Evolutionary conservation across 2,888 invertebrate species (phyloP), one percentile per base, ranked within the genome.

Genomic region (Rhagonycha fulva): DNA sequence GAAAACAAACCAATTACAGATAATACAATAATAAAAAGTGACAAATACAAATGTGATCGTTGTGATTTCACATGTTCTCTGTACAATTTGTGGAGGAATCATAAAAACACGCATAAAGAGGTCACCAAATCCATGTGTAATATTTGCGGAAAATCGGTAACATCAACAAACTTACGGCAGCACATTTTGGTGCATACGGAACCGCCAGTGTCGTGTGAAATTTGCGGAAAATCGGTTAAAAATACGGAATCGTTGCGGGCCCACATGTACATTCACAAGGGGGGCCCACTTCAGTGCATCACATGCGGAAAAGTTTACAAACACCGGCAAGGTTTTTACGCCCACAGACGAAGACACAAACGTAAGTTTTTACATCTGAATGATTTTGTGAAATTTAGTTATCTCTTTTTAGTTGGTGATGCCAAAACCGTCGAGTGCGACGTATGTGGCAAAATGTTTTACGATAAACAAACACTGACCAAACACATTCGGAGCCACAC

Each of bases 401-500:
- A 7, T 7, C 2, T n/a, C n/a, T 47, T 47, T 47, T 7, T 47
- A 47, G 47, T 47, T 9, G 47, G 47, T 0, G 47, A 47, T 9
- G 47, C n/a, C 9, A 47, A 47, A 47, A 47, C 47, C 7, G n/a
- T 47, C 47, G n/a, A 47, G n/a, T 47, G 47, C n/a, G 47, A 47
- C 5, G 47, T n/a, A 5, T 47, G 47, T 0, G n/a, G 47, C 2
- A 47, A 47, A 47, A 47, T 47, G 47, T 47, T 47, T n/a, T 47
- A 47, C n/a, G 47, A 47, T 47, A 47, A 47, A 10, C 47, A 47
- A 47, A 47, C 47, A n/a, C 26, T 78, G 4, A 74, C 70, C 19
- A 76, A 76, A 70, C 78, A 78, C 32, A 74, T 78, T 19, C 70
- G 68, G 3, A 71, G 60, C 28, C 78, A 79, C 9, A 80, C 77